Conservation (phyloP, 2,113 vertebrate species). For the Nettapus auritus region DNA sequence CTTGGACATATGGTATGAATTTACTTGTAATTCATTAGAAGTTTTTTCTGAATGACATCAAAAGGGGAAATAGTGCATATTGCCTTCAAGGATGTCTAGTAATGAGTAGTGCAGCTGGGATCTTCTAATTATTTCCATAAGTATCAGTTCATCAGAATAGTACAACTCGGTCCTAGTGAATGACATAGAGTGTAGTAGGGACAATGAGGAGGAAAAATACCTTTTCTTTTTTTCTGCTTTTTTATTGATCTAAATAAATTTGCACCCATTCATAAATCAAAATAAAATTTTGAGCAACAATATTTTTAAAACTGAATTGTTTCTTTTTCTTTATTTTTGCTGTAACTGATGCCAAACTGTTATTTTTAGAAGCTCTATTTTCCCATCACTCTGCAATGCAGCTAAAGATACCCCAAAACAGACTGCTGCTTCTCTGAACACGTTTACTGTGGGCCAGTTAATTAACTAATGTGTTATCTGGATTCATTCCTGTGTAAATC, state of each 20-base stretch:
- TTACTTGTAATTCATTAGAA: constrained; percentile 23
- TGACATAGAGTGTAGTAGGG: not conserved
- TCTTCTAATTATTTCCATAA: constrained; percentile 41
- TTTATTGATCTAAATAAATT: not conserved
- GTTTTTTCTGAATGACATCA: not conserved
- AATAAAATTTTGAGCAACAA: not conserved
- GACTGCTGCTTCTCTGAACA: not conserved
- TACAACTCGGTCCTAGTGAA: not conserved
- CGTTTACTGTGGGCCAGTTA: not conserved
- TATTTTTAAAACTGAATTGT: not conserved
- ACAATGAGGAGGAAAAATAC: not conserved
- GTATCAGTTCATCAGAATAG: not conserved
- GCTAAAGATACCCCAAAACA: not conserved
- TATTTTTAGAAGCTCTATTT: not conserved
- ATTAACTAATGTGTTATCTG: not conserved
- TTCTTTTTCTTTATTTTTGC: not conserved
- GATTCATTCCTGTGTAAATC: not conserved
- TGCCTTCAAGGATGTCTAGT: constrained; percentile 8
- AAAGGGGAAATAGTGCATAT: not conserved
- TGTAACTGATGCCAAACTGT: not conserved
- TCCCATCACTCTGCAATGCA: not conserved
- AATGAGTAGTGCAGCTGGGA: not conserved
- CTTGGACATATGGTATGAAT: constrained; percentile 27
- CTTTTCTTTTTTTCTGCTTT: not conserved
- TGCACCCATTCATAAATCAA: not conserved